Percentiles rank a stretch among this genome's conserved stretches.
Evolutionary conservation across 2,888 invertebrate genomes (phyloP).

Genomic region (Polymixis lichenea): DNA sequence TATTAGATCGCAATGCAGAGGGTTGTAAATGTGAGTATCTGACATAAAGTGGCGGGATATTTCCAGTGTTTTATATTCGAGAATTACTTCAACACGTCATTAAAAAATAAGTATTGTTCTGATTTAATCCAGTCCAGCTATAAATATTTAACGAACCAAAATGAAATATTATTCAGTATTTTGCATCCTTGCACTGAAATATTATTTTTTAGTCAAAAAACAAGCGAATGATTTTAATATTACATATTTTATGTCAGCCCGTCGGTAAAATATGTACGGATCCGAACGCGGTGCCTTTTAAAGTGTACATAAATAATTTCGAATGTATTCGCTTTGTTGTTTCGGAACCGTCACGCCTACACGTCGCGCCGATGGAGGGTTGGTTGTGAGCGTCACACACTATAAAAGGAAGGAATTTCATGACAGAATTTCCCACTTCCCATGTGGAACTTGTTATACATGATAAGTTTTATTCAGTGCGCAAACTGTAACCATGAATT

Average conservation of each 20-base stretch:
- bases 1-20: neutral
- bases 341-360: conserved; percentile 22
- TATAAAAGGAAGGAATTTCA: conserved; percentile 11
- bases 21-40: neutral
- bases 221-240: conserved; percentile 48
- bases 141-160: conserved; percentile 35
- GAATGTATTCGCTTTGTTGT: conserved; percentile 48
- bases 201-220: conserved; percentile 40
- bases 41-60: neutral
- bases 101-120: conserved; percentile 21
- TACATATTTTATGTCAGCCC: conserved; percentile 54
- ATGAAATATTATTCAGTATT: conserved; percentile 34
- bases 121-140: conserved; percentile 13
- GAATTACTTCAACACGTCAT: conserved; percentile 38
- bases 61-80: conserved; percentile 22
- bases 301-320: conserved; percentile 60
- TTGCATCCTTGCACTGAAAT: conserved; percentile 39
- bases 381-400: conserved; percentile 6
- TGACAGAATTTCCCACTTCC: neutral
- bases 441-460: neutral
- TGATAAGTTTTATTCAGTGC: too few species aligned
- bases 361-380: conserved; percentile 2
- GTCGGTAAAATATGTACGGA: conserved; percentile 47
- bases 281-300: conserved; percentile 54
- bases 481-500: too few species aligned